phyloP scores from a whole-genome alignment of 2,888 invertebrate genomes.

The Brachyopa scutellaris region DNA sequence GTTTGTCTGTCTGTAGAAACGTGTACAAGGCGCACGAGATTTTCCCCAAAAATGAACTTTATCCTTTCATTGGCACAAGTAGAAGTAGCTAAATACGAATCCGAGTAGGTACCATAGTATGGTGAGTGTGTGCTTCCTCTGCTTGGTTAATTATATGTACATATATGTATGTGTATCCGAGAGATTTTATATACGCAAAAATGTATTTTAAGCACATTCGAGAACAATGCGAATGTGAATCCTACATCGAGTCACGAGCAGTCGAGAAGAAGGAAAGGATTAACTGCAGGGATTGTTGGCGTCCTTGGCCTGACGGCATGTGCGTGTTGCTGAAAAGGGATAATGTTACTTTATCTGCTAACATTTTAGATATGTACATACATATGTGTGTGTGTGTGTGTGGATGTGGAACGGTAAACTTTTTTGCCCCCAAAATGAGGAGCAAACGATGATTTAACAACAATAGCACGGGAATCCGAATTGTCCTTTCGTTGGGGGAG shows the following conservation, averaged over 20 bases:
- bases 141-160: constrained; percentile 36
- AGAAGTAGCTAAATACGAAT: too few relatives aligned
- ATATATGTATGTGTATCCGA: too few relatives aligned
- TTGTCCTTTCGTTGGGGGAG: too few relatives aligned
- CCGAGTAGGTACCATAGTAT: neutral
- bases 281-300: neutral
- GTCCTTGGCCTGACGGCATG: neutral
- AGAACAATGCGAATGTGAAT: constrained; percentile 21
- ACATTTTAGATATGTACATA: neutral
- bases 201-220: constrained; percentile 21
- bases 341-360: constrained; percentile 2
- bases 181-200: constrained; percentile 37
- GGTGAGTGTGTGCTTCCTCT: constrained; percentile 9
- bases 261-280: neutral
- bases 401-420: neutral
- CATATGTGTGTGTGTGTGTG: too few relatives aligned
- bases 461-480: too few relatives aligned
- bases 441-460: too few relatives aligned
- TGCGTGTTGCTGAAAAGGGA: constrained; percentile 6
- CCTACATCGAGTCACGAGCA: neutral
- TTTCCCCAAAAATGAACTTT: constrained; percentile 14
- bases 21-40: constrained; percentile 10
- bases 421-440: too few relatives aligned
- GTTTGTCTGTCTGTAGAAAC: neutral
- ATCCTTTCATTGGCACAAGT: constrained; percentile 15